A percentile compares a stretch with the other conserved stretches of the same genome.
phyloP scores from a whole-genome alignment of 2,113 vertebrate species.

The Coregonus clupeaformis region DNA sequence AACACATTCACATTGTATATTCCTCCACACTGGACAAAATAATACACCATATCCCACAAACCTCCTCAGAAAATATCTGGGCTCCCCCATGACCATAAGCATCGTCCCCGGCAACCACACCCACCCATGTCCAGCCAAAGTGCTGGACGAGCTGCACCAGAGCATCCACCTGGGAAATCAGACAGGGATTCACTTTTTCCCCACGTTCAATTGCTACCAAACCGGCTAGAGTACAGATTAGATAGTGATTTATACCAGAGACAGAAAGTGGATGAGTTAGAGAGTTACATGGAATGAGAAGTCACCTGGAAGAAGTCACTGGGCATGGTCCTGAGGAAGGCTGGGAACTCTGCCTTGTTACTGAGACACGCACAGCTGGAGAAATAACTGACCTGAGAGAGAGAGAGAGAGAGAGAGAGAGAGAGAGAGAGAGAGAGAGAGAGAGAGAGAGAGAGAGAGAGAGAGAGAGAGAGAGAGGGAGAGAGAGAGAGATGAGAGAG shows the following conservation, averaged over 20 bases:
- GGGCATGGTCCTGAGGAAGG: conserved; percentile 79
- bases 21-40: too few species aligned
- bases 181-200: not conserved
- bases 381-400: conserved; percentile 77
- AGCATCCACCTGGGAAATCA: conserved; percentile 69
- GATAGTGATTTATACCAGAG: not conserved
- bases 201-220: too few species aligned
- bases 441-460: too few species aligned
- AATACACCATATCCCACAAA: conserved; percentile 15
- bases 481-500: too few species aligned
- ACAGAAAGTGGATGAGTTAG: not conserved
- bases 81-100: conserved; percentile 75
- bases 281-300: not conserved
- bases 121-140: conserved; percentile 80
- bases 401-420: not conserved
- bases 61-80: conserved; percentile 69
- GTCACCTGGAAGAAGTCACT: conserved; percentile 77
- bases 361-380: conserved; percentile 79
- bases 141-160: conserved; percentile 74
- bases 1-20: too few species aligned
- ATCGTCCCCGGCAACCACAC: conserved; percentile 76
- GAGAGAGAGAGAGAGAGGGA: too few species aligned
- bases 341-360: conserved; percentile 74
- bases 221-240: too few species aligned
- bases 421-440: not conserved